Conservation (phyloP, 1,140 invertebrate species). For the Babylonia areolata region DNA sequence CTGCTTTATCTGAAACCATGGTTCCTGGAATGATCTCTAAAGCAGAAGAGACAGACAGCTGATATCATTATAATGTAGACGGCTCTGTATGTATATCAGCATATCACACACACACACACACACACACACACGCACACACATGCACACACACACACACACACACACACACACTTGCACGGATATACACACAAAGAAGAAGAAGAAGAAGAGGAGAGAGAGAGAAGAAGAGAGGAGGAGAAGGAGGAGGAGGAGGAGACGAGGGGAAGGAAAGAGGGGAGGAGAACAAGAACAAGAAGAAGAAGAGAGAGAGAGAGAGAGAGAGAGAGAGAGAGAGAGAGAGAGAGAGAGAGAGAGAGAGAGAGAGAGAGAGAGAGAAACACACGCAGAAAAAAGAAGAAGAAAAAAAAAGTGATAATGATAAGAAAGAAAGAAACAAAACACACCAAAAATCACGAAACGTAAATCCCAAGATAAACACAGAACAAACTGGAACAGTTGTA, state of each 20-base stretch:
- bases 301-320: neutral
- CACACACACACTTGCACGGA: no score
- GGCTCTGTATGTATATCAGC: no score
- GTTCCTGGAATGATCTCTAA: no score
- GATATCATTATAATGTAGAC: no score
- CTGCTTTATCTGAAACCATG: neutral
- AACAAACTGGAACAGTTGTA: neutral
- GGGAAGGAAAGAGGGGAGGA: neutral
- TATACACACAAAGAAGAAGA: conserved; percentile 5
- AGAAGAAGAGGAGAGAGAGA: neutral
- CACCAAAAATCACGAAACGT: neutral
- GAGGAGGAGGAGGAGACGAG: neutral
- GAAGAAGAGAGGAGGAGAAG: neutral
- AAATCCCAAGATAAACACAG: neutral
- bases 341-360: neutral
- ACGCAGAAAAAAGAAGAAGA: neutral
- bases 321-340: neutral
- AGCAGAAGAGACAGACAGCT: no score
- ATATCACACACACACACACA: no score
- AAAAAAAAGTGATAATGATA: neutral
- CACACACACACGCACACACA: no score
- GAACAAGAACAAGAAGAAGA: neutral
- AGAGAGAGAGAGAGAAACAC: neutral
- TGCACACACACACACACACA: no score
- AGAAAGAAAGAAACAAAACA: neutral